Base-by-base conservation (phyloP, 2,113 vertebrate genomes). In the Mionectes macconnelli region DNA sequence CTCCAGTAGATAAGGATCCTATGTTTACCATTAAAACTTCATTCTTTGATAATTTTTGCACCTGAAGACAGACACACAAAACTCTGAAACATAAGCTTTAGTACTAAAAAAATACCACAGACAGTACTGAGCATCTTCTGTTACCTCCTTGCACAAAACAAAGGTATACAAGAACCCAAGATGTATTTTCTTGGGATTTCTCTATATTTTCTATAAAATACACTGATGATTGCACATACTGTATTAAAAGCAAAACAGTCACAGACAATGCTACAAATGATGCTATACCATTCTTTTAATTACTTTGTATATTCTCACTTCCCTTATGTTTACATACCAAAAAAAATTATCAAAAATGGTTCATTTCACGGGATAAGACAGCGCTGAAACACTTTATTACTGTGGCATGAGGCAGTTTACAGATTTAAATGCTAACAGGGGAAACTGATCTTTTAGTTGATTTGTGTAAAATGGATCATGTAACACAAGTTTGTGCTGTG, bases 1-100 rank as follows among this genome's bases (percentile, higher is more conserved):
- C 99, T 67, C 99, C 99, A 12, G 99, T 99, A 6, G 99, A 99
- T 93, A 99, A 84, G 5, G 99, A 99, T 92, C 99, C 99, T 96
- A 99, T 99, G 97, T 99, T 99, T 68, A 99, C 99, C 99, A 99
- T 99, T 96, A 99, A 96, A 81, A 99, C 99, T 98, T 99, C 99
- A 91, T 99, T 99, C 98, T 99, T 99, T 0, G 99, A 99, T 84
- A 99, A 95, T 92, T 99, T 99, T 98, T 99, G 99, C 95, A 99
- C 99, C 99, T 99, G 97, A 70, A 85, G 77, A 63, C 62, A 96
- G 39, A 96, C 23, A 78, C 8, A 67, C 4, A 89, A 42, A 53
- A 67, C 47, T 66, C 45, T 64, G 39, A 82, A 93, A 94, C 24
- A 24, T 24, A 72, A 72, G 22, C 5, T 53, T 62, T 33, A 17